Evolutionary conservation across 2,888 invertebrate species (phyloP), one percentile per base, ranked within the genome.

Genomic region (Lasioglossum villosulum): DNA sequence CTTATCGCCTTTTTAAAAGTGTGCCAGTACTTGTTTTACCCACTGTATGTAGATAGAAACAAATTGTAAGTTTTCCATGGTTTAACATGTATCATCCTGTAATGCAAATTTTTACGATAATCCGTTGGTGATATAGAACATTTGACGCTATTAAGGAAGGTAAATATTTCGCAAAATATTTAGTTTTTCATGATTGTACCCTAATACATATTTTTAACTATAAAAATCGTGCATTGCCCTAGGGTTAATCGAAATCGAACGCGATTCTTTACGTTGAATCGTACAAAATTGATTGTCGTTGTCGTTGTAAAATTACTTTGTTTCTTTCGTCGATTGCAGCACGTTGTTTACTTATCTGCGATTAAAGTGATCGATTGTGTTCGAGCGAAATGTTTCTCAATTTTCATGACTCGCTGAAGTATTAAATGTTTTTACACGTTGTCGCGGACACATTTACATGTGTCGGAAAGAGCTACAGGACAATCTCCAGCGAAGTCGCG

Each of bases 401-500:
- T 76, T 66, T 66, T 63, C 75, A 42, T n/a, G 42, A 14, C 63
- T 27, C 63, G 34, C 10, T 3, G 14, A 45, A 23, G 30, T 52
- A 70, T 82, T 56, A n/a, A 52, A 16, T 5, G n/a, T 23, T n/a
- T 75, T 75, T 59, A 4, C 16, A 39, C 10, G 30, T 30, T 16
- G 30, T 0, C 71, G 45, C 19, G 8, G 19, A 27, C 2, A 72
- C 72, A 10, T 30, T 82, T 72, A 56, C 66, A 73, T 70, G 56
- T 72, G 68, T 76, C 63, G 48, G 72, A 42, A 76, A 59, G 27
- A 45, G 75, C 2, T 56, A 71, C 59, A 68, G 75, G 79, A 79
- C 66, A 83, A 83, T 85, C 76, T 83, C 84, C 84, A 68, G 27
- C n/a, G 66, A 66, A 79, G 73, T 72, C 71, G 70, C 71, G 27